Conservation (phyloP, 2,797 vertebrate genomes). For the Gastrophryne carolinensis region DNA sequence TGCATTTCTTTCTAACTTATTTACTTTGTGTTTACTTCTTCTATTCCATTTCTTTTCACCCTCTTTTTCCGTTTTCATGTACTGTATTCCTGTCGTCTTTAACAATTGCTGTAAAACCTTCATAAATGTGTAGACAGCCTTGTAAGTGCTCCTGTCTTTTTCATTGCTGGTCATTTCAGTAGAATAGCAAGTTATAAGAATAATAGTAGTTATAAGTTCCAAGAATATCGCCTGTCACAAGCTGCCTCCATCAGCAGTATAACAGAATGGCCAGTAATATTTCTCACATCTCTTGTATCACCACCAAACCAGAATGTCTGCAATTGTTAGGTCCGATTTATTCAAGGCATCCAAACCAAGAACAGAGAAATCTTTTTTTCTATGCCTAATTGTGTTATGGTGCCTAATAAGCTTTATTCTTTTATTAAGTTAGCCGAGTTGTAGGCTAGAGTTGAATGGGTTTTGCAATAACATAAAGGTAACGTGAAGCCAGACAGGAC, state of each 20-base stretch:
- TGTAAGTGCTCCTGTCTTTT: not conserved
- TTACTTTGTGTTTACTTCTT: not conserved
- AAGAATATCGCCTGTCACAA: too few species aligned
- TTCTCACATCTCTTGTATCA: not conserved
- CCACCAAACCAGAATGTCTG: not conserved
- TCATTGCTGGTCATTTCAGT: not conserved
- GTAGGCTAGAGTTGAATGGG: not conserved
- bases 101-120: not conserved
- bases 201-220: not conserved
- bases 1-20: too few species aligned
- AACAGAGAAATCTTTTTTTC: not conserved
- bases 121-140: not conserved
- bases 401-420: not conserved
- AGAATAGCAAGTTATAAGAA: not conserved
- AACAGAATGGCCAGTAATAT: not conserved
- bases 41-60: not conserved
- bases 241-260: not conserved
- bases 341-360: not conserved
- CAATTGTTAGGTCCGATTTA: not conserved
- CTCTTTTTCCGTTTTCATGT: too few species aligned
- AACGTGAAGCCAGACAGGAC: constrained; percentile 19
- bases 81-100: not conserved
- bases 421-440: constrained; percentile 5
- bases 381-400: constrained; percentile 12
- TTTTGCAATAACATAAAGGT: constrained; percentile 19